These are phyloP conservation scores for Flexamia atlantica DNA, from an alignment of 2,888 invertebrate species.

Conservation along the genomic window DNA sequence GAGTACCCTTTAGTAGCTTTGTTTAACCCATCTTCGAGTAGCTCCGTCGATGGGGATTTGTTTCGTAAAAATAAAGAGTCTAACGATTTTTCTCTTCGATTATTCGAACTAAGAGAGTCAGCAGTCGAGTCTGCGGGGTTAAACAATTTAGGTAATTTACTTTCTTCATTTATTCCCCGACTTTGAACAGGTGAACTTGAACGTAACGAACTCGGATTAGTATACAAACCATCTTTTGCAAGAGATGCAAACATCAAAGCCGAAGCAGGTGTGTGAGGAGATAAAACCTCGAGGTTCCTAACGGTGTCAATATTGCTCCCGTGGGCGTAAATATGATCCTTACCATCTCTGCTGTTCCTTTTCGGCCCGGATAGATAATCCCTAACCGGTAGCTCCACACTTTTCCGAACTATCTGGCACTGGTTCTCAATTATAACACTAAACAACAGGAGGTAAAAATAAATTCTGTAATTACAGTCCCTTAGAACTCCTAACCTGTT, in stretches of 20 bases:
- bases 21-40: constrained; percentile 38
- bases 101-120: neutral
- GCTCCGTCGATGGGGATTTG: neutral
- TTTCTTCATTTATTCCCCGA: neutral
- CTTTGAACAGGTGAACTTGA: neutral
- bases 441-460: constrained; percentile 9
- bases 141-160: neutral
- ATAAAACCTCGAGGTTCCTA: constrained; percentile 32
- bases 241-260: constrained; percentile 37
- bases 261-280: constrained; percentile 46
- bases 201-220: neutral
- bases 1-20: constrained; percentile 41
- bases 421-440: neutral
- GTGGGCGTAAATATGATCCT: constrained; percentile 18
- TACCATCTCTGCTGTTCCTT: constrained; percentile 22
- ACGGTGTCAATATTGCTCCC: constrained; percentile 19
- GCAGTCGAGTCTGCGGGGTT: neutral
- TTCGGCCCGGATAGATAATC: constrained; percentile 30
- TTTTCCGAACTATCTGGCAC: constrained; percentile 54
- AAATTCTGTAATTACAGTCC: constrained; percentile 17
- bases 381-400: constrained; percentile 37
- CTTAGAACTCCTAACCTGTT: constrained; percentile 1
- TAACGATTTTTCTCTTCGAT: constrained; percentile 5
- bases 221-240: neutral
- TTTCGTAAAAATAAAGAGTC: neutral